Percentiles rank a stretch among this genome's conserved stretches.
Conservation (phyloP, 2,888 invertebrate genomes). For the Mystacides longicornis region DNA sequence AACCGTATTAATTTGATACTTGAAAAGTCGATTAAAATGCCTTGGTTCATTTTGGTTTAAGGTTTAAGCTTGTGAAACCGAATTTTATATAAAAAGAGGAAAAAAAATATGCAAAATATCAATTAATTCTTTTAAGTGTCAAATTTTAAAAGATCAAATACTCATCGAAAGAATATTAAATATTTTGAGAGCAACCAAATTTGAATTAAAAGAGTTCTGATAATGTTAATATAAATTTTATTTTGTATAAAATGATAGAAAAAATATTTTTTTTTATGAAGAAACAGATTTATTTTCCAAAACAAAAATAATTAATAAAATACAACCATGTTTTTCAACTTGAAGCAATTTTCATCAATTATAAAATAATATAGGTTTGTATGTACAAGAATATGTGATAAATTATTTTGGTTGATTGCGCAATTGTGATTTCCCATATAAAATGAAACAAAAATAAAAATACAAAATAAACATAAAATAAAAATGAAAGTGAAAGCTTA, state of each 20-base stretch:
- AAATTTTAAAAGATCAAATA: too few species aligned
- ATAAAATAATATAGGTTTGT: neutral
- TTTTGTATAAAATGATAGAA: constrained; percentile 22
- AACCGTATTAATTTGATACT: too few species aligned
- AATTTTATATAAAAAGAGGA: too few species aligned
- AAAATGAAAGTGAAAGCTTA: neutral
- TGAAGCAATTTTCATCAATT: neutral
- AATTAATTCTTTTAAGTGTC: too few species aligned
- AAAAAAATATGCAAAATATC: too few species aligned
- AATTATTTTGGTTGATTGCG: neutral
- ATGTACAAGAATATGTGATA: constrained; percentile 1
- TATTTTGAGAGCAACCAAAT: neutral
- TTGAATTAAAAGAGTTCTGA: constrained; percentile 6
- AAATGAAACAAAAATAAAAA: too few species aligned
- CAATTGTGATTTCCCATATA: constrained; percentile 5
- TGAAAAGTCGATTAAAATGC: too few species aligned
- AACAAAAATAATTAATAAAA: constrained; percentile 13
- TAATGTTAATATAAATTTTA: constrained; percentile 9
- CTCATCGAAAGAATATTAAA: too few species aligned
- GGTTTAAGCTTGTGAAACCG: too few species aligned
- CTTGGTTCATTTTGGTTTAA: too few species aligned
- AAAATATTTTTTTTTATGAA: constrained; percentile 20
- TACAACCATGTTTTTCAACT: constrained; percentile 5
- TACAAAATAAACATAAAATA: neutral
- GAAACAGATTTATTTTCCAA: constrained; percentile 16